Conservation (phyloP, 2,797 vertebrate genomes). For the Chaenodraco wilsoni region DNA sequence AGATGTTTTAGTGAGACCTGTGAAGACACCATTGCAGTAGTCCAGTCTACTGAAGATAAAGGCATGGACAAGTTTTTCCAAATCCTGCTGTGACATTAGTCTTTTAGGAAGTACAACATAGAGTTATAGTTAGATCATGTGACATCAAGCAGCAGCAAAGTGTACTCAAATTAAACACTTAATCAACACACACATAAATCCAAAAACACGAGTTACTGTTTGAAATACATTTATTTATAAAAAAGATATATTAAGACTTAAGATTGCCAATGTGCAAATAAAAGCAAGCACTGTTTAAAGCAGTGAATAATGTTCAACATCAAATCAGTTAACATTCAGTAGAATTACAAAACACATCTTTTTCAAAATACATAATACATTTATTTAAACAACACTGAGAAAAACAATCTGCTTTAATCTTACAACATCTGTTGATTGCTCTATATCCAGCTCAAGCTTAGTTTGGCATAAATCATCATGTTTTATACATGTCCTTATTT, state of each 20-base stretch:
- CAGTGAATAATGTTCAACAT: slow-evolving; percentile 28
- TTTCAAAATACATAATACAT: not conserved
- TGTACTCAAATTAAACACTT: not conserved
- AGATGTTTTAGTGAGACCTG: too few relatives aligned
- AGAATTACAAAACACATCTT: not conserved
- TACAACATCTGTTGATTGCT: slow-evolving; percentile 9
- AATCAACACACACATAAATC: not conserved
- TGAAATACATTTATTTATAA: slow-evolving; percentile 72
- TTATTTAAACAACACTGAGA: slow-evolving; percentile 26
- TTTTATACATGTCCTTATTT: too few relatives aligned
- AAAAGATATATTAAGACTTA: slow-evolving; percentile 69
- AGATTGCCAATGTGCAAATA: slow-evolving; percentile 65
- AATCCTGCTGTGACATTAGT: too few relatives aligned
- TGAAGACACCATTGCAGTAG: too few relatives aligned
- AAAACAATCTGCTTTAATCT: slow-evolving; percentile 33
- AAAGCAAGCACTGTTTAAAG: slow-evolving; percentile 38
- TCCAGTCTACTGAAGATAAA: too few relatives aligned
- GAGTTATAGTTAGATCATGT: not conserved
- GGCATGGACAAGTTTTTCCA: too few relatives aligned
- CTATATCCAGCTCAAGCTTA: too few relatives aligned
- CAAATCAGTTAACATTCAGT: slow-evolving; percentile 34
- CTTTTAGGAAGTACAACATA: not conserved
- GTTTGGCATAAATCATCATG: too few relatives aligned
- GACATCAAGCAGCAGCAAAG: not conserved
- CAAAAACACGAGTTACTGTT: slow-evolving; percentile 10